Evolutionary conservation across 1,140 invertebrate species (phyloP).

Genomic region (Leptopilina boulardi): DNA sequence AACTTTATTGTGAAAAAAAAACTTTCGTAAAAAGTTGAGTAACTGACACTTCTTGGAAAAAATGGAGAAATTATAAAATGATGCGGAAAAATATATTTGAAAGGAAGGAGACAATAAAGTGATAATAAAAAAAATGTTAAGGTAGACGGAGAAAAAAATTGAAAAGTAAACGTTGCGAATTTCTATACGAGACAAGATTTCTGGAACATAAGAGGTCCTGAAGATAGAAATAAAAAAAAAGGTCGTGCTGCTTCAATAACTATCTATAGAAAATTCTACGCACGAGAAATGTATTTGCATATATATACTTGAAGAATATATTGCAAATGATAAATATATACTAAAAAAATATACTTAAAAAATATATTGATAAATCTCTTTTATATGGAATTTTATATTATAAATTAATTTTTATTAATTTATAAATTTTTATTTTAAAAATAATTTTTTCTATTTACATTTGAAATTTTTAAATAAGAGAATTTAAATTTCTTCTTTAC

Average conservation of each 20-base stretch:
- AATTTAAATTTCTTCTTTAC: background rate
- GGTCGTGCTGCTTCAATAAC: background rate
- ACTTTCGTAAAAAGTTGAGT: too few species aligned
- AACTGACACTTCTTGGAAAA: background rate
- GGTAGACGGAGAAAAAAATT: background rate
- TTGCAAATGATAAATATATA: too few species aligned
- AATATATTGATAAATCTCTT: too few species aligned
- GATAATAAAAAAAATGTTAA: background rate
- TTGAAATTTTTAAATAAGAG: too few species aligned
- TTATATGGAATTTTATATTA: too few species aligned
- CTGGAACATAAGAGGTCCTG: constrained; percentile 4
- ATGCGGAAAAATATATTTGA: background rate
- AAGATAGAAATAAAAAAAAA: background rate
- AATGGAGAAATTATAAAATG: background rate
- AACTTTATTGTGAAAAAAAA: too few species aligned
- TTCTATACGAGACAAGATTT: background rate
- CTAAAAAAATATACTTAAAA: too few species aligned
- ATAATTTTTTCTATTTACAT: too few species aligned
- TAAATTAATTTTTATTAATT: too few species aligned
- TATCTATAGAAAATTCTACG: background rate
- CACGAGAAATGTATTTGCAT: constrained; percentile 2
- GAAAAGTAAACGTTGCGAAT: background rate
- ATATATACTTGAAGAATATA: background rate
- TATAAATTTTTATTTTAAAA: too few species aligned
- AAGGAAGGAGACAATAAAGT: background rate